Evolutionary conservation across 1,140 invertebrate genomes (phyloP).

Genomic region (Bombyx mori): ASM3026992v2 NC_085116.1:10825501-10826000

Average conservation of each 20-base stretch:
- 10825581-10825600: conserved; percentile 27
- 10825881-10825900: conserved; percentile 50
- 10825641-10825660: conserved; percentile 61
- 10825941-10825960: conserved; percentile 38
- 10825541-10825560: conserved; percentile 37
- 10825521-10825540: conserved; percentile 37
- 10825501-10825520: conserved; percentile 47
- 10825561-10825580: conserved; percentile 39
- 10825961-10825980: conserved; percentile 39
- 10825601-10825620: conserved; percentile 42
- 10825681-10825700: conserved; percentile 54
- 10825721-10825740: conserved; percentile 61
- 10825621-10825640: conserved; percentile 37
- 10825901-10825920: conserved; percentile 30
- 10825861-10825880: conserved; percentile 41
- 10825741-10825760: conserved; percentile 73
- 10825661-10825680: conserved; percentile 42
- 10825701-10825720: conserved; percentile 63
- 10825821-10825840: conserved; percentile 47
- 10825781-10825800: conserved; percentile 57
- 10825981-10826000: conserved; percentile 43
- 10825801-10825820: conserved; percentile 72
- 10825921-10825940: conserved; percentile 32
- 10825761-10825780: conserved; percentile 61
- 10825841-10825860: conserved; percentile 45